phyloP scores from a whole-genome alignment of 2,888 invertebrate species.

The Eulithis testata region DNA sequence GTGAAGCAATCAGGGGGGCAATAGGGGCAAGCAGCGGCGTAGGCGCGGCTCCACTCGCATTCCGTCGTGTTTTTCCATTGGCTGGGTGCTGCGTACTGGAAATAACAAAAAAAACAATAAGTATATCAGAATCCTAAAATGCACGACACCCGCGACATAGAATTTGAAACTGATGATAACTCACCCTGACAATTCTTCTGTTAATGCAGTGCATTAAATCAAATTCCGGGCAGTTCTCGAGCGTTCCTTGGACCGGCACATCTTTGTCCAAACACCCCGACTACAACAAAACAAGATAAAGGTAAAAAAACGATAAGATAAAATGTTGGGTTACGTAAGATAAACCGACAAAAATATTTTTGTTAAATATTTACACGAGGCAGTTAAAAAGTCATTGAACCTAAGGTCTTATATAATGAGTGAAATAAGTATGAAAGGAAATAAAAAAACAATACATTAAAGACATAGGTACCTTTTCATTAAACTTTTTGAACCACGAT shows the following conservation, averaged over 20 bases:
- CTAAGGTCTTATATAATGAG: no score
- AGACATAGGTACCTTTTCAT: no score
- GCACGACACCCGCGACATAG: no score
- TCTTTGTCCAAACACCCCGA: slow-evolving; percentile 51
- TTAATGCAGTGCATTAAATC: slow-evolving; percentile 61
- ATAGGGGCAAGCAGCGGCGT: slow-evolving; percentile 59
- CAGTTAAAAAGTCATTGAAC: no score
- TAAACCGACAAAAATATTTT: no score
- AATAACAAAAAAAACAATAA: neutral
- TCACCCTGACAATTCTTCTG: slow-evolving; percentile 61
- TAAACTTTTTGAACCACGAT: no score
- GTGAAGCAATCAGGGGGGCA: slow-evolving; percentile 66
- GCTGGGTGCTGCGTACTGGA: slow-evolving; percentile 55
- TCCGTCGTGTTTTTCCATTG: slow-evolving; percentile 54
- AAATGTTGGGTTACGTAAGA: no score
- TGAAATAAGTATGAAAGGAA: no score
- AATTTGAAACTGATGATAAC: slow-evolving; percentile 1
- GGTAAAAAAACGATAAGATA: no score
- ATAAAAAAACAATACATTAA: no score
- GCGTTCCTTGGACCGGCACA: slow-evolving; percentile 57
- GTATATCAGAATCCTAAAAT: no score
- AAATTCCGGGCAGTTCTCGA: slow-evolving; percentile 64
- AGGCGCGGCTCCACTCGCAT: slow-evolving; percentile 56
- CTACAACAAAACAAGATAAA: slow-evolving; percentile 32
- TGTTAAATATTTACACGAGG: no score